phyloP scores from a whole-genome alignment of 2,797 vertebrate genomes.

The Vultur gryphus region DNA sequence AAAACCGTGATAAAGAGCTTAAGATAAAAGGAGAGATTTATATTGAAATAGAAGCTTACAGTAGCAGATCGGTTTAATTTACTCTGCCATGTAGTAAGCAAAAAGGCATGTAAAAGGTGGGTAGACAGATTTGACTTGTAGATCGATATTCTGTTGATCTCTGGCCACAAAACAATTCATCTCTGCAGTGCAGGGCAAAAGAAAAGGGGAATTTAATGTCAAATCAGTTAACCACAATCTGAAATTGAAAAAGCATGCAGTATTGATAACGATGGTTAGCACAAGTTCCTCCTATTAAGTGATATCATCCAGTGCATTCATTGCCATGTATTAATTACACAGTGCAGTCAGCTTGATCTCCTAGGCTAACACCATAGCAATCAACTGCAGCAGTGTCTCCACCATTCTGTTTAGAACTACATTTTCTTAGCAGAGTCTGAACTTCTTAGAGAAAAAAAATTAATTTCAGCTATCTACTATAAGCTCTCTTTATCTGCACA shows the following conservation, averaged over 20 bases:
- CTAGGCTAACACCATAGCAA: neutral
- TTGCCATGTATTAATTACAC: neutral
- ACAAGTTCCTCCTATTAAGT: neutral
- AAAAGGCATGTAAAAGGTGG: slow-evolving; percentile 18
- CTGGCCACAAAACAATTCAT: slow-evolving; percentile 29
- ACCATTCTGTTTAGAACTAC: neutral
- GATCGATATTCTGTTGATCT: slow-evolving; percentile 41
- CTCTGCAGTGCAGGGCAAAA: neutral
- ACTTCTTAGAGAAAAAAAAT: neutral
- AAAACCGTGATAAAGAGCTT: slow-evolving; percentile 29
- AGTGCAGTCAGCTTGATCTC: neutral
- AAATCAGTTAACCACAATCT: slow-evolving; percentile 4
- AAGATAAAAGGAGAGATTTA: slow-evolving; percentile 49
- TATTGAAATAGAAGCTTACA: slow-evolving; percentile 20
- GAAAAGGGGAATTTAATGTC: slow-evolving; percentile 22
- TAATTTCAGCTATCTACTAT: neutral
- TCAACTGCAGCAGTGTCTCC: neutral
- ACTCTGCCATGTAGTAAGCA: neutral
- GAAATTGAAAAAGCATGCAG: slow-evolving; percentile 3
- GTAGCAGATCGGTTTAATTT: slow-evolving; percentile 41
- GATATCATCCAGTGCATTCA: neutral
- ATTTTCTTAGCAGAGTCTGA: neutral
- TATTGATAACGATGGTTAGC: neutral
- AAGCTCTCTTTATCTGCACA: neutral
- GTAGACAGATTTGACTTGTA: slow-evolving; percentile 32